Conservation (phyloP, 1,140 invertebrate genomes). For the Paralvinella palmiformis region DNA sequence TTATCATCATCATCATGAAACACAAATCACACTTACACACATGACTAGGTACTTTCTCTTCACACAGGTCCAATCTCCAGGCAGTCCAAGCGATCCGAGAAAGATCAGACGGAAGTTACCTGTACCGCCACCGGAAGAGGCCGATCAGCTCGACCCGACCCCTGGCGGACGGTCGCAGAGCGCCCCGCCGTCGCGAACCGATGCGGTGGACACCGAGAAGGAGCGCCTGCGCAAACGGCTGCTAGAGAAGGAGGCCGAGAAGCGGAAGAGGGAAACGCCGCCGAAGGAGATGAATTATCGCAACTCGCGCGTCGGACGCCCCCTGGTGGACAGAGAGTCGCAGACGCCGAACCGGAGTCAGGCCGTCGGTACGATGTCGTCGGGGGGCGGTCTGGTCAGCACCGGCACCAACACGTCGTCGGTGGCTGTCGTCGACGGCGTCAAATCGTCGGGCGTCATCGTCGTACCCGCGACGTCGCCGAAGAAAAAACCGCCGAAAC, state of each 20-base stretch:
- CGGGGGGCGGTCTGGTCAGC: not conserved
- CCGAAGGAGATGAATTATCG: slow-evolving; percentile 19
- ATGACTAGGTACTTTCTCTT: too few species aligned
- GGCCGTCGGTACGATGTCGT: not conserved
- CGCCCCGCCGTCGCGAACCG: slow-evolving; percentile 19
- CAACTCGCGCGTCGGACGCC: too few species aligned
- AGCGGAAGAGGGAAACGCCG: slow-evolving; percentile 24
- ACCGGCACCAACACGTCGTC: not conserved
- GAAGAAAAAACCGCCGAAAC: not conserved
- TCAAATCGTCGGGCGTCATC: too few species aligned
- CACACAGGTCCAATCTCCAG: slow-evolving; percentile 41
- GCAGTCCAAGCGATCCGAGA: slow-evolving; percentile 54
- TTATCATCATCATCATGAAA: too few species aligned
- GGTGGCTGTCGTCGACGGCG: not conserved
- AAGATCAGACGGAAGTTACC: slow-evolving; percentile 57
- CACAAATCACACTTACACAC: too few species aligned
- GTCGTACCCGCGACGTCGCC: not conserved
- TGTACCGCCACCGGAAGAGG: slow-evolving; percentile 57
- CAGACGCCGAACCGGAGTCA: too few species aligned
- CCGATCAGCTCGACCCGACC: too few species aligned
- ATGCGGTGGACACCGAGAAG: slow-evolving; percentile 5
- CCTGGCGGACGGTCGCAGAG: too few species aligned
- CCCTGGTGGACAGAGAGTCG: too few species aligned
- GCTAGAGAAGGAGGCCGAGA: slow-evolving; percentile 26
- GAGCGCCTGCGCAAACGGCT: slow-evolving; percentile 13